Evolutionary conservation across 2,113 vertebrate species (phyloP), one percentile per base, ranked within the genome.

Genomic region (Todiramphus saurophagus): DNA sequence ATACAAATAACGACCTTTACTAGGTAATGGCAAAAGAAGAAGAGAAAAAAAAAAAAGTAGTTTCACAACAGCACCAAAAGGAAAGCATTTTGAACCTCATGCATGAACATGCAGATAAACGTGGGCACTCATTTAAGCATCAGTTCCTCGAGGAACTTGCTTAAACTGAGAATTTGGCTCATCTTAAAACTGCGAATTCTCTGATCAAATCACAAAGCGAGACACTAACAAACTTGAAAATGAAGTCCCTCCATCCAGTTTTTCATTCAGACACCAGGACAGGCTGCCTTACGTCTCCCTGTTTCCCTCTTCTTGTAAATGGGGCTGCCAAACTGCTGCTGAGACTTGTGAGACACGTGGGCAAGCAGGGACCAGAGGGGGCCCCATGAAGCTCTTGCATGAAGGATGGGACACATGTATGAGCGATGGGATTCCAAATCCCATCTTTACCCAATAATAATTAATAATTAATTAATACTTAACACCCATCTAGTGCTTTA

Each of bases 391-490:
- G 72, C 62, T 84, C 82, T 58, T 56, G 69, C 53, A n/a, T 41
- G 92, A 95, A 86, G 83, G 85, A 87, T 69, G 80, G 81, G 90
- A 75, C 80, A 91, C 90, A 92, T 80, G 79, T 91, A 96, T 81
- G 78, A 97, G 90, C 50, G 21, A 89, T 87, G 89, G 88, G 90
- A 95, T 92, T 97, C 93, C 83, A 95, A 96, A 95, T 95, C 94
- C 85, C 90, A 93, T 96, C 94, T 93, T 97, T 97, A 95, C 86
- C 90, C 80, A 94, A 93, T 96, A 96, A 95, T 95, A 95, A 95
- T 97, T 97, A 96, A 96, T 95, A 96, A 96, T 96, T 95, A 96
- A 96, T 91, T 94, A 93, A 96, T 94, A 90, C 90, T 96, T 96
- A 96, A 96, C 88, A 95, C 76, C 73, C 92, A 89, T 94, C 87